Conservation (phyloP, 1,140 invertebrate species). For the Bathynomus jamesi region DNA sequence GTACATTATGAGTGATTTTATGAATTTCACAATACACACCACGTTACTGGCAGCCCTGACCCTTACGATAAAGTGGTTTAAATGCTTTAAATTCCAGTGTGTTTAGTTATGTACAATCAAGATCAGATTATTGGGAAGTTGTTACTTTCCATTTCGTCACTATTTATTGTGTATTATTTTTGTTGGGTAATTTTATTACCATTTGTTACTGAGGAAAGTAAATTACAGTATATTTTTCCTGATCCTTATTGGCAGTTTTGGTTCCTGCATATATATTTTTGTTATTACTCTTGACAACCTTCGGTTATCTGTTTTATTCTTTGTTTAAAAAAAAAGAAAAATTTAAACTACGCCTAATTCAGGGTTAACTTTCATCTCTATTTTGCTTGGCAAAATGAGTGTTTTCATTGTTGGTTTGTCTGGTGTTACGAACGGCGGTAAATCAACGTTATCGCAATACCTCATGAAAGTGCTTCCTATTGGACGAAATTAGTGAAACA, state of each 20-base stretch:
- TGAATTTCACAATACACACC: too few species aligned
- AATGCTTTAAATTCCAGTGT: too few species aligned
- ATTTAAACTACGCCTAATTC: too few species aligned
- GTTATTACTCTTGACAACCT: not conserved
- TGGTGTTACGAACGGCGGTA: conserved; percentile 70
- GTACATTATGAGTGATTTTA: too few species aligned
- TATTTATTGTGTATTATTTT: not conserved
- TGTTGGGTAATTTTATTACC: not conserved
- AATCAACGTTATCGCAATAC: conserved; percentile 59
- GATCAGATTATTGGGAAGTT: too few species aligned
- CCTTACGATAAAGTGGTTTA: too few species aligned
- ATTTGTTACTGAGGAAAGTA: not conserved
- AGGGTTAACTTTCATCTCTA: too few species aligned
- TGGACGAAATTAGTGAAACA: conserved; percentile 54
- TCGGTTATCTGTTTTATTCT: not conserved
- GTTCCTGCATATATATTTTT: not conserved
- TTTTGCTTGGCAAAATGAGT: too few species aligned
- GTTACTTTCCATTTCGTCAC: not conserved
- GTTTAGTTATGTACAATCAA: too few species aligned
- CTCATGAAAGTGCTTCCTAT: conserved; percentile 45
- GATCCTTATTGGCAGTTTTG: not conserved
- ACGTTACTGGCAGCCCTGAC: too few species aligned
- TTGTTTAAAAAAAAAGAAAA: not conserved
- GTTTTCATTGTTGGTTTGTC: conserved; percentile 44
- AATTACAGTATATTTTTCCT: not conserved